Percentiles rank a stretch among this genome's conserved stretches.
Evolutionary conservation across 1,140 invertebrate genomes (phyloP).

Genomic region (Amyelois transitella): DNA sequence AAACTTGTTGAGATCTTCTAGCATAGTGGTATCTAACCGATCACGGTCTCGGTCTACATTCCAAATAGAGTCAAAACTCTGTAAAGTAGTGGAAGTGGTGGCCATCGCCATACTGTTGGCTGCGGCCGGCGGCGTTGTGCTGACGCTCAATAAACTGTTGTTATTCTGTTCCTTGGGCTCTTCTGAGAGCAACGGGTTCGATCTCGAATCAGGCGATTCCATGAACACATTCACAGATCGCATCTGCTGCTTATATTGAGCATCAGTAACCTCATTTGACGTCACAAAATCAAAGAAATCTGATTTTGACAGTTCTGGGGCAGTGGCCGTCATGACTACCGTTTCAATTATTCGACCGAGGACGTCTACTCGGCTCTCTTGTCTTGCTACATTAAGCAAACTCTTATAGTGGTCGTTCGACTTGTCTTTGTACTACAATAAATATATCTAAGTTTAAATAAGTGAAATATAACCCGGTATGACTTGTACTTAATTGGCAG

Average conservation of each 20-base stretch:
- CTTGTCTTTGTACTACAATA: conserved; percentile 63
- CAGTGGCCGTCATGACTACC: conserved; percentile 88
- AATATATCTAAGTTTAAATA: conserved; percentile 65
- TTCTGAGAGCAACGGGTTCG: conserved; percentile 70
- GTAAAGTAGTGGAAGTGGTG: conserved; percentile 61
- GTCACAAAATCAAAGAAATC: conserved; percentile 92
- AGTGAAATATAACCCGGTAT: conserved; percentile 61
- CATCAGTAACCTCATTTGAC: conserved; percentile 80
- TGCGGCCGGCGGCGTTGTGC: conserved; percentile 48
- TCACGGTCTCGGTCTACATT: conserved; percentile 81
- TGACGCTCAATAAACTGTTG: conserved; percentile 77
- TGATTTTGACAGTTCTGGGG: conserved; percentile 82
- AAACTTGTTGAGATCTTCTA: conserved; percentile 87
- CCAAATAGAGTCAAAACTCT: conserved; percentile 81
- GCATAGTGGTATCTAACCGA: conserved; percentile 80
- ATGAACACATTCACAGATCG: conserved; percentile 77
- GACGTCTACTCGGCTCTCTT: conserved; percentile 35
- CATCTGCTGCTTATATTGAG: conserved; percentile 78
- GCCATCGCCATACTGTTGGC: conserved; percentile 55
- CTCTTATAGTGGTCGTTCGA: conserved; percentile 24
- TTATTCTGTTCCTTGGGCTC: conserved; percentile 80
- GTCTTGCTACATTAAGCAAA: conserved; percentile 39
- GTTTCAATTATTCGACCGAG: conserved; percentile 52
- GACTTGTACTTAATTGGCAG: conserved; percentile 73
- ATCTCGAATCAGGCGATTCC: conserved; percentile 70